Conservation (phyloP, 1,140 invertebrate species). For the Camponotus vicinus region DNA sequence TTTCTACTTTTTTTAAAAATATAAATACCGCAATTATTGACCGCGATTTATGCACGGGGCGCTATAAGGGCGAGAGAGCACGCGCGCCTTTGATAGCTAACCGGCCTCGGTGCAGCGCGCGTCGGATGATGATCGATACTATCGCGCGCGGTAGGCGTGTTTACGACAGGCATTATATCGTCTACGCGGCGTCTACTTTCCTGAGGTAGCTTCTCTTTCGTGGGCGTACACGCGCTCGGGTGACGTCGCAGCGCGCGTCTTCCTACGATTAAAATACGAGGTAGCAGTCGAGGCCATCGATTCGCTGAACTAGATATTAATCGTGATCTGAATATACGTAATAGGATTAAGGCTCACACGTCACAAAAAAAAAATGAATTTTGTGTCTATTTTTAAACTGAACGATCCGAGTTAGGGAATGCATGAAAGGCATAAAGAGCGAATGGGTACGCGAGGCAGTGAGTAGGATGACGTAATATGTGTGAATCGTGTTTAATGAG, state of each 20-base stretch:
- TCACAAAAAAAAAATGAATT: conserved; percentile 78
- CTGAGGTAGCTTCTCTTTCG: conserved; percentile 35
- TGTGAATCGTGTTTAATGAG: conserved; percentile 41
- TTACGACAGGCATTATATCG: conserved; percentile 68
- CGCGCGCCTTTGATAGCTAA: conserved; percentile 37
- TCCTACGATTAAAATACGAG: conserved; percentile 31
- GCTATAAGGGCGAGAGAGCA: conserved; percentile 16
- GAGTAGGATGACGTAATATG: conserved; percentile 36
- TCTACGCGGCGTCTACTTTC: conserved; percentile 61
- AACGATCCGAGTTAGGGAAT: conserved; percentile 63
- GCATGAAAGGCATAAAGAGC: conserved; percentile 35
- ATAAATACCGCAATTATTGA: conserved; percentile 12
- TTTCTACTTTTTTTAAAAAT: background rate
- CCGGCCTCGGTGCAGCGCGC: conserved; percentile 50
- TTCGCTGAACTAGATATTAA: conserved; percentile 72
- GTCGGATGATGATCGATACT: conserved; percentile 62
- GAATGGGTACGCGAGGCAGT: conserved; percentile 31
- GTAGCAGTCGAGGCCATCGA: conserved; percentile 6
- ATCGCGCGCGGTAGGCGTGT: conserved; percentile 60
- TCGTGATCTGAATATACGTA: conserved; percentile 86
- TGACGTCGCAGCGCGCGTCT: conserved; percentile 27
- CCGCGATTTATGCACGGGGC: conserved; percentile 28
- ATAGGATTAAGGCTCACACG: conserved; percentile 83
- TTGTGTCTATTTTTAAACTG: conserved; percentile 86
- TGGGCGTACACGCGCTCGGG: conserved; percentile 16